Percentiles rank a stretch among this genome's conserved stretches.
Conservation (phyloP, 2,797 vertebrate genomes). For the Hafferia zeledoni region DNA sequence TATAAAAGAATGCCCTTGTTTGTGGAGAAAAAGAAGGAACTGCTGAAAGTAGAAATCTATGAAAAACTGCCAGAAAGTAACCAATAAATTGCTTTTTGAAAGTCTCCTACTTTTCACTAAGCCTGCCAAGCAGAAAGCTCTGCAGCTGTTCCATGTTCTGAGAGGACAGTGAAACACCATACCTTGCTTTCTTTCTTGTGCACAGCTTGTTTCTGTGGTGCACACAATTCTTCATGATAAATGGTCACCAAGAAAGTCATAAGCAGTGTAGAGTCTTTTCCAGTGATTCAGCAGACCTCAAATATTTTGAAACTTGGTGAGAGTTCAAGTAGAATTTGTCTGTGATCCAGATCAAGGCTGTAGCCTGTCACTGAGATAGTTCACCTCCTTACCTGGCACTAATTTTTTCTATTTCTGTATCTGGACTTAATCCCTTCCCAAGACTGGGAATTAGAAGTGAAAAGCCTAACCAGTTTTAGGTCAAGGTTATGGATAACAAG, state of each 20-base stretch:
- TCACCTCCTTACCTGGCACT: background rate
- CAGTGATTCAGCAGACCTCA: background rate
- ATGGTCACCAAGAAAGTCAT: background rate
- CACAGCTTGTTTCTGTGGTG: background rate
- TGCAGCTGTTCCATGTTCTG: background rate
- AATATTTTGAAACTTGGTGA: background rate
- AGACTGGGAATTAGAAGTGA: background rate
- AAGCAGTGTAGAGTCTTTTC: background rate
- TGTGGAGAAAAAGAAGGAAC: background rate
- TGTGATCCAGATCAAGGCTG: background rate
- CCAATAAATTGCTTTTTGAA: background rate
- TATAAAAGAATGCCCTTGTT: background rate
- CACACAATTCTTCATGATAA: background rate
- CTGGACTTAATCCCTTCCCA: background rate
- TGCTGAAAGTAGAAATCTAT: background rate
- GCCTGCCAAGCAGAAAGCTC: background rate
- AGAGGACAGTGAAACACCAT: background rate
- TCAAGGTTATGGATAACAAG: background rate
- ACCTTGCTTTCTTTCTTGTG: background rate
- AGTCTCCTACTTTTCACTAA: background rate
- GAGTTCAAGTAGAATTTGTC: background rate
- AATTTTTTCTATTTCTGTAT: background rate
- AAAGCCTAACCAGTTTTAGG: background rate
- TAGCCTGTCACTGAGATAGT: background rate
- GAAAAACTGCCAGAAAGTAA: background rate